A percentile compares a stretch with the other conserved stretches of the same genome.
phyloP scores from a whole-genome alignment of 2,797 vertebrate genomes.

The Scyliorhinus canicula region DNA sequence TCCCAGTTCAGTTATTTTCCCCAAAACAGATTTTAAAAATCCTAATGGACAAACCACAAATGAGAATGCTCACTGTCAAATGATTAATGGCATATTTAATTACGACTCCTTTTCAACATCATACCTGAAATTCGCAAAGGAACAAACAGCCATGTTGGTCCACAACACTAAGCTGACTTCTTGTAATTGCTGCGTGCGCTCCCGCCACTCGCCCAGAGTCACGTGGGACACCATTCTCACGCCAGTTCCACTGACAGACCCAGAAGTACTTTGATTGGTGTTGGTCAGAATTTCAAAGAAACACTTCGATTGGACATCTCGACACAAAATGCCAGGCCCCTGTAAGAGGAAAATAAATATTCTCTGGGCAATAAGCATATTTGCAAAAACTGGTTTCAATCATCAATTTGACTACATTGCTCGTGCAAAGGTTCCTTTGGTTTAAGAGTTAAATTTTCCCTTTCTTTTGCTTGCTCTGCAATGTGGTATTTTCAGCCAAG shows the following conservation, averaged over 20 bases:
- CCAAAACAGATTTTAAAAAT: background rate
- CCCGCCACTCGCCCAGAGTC: conserved; percentile 78
- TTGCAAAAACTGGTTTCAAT: background rate
- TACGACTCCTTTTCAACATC: too few species aligned
- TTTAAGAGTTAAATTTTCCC: background rate
- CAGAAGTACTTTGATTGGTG: conserved; percentile 56
- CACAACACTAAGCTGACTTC: conserved; percentile 73
- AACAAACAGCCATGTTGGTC: conserved; percentile 76
- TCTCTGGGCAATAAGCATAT: background rate
- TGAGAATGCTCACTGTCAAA: background rate
- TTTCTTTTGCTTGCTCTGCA: background rate
- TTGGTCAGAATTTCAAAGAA: conserved; percentile 78
- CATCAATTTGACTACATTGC: background rate
- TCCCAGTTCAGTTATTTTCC: background rate
- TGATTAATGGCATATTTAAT: too few species aligned
- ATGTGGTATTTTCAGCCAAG: background rate
- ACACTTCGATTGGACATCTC: conserved; percentile 82
- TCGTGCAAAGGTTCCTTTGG: background rate
- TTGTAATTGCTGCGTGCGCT: conserved; percentile 77
- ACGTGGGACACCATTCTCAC: conserved; percentile 73
- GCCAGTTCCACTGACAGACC: conserved; percentile 67
- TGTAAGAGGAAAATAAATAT: conserved; percentile 46
- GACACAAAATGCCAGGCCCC: conserved; percentile 80
- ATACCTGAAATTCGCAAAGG: conserved; percentile 79
- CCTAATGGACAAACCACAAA: background rate